A percentile compares a stretch with the other conserved stretches of the same genome.
phyloP scores from a whole-genome alignment of 2,888 invertebrate species.

The Drosophila maculinotata region DNA sequence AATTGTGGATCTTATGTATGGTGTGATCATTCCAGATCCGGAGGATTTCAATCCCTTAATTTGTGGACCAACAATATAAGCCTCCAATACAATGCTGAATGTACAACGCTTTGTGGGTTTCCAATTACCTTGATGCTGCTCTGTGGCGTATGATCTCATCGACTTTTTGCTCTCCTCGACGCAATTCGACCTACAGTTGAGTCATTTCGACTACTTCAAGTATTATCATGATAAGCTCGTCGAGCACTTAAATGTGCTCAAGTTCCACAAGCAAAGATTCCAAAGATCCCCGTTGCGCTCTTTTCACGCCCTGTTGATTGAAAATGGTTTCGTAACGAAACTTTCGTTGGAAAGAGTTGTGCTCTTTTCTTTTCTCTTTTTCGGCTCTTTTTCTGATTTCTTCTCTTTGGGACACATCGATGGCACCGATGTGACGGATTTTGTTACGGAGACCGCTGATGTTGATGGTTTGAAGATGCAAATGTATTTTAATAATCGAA shows the following conservation, averaged over 20 bases:
- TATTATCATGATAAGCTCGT: constrained; percentile 73
- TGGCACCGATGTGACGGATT: constrained; percentile 58
- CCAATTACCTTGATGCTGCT: constrained; percentile 69
- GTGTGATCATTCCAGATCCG: constrained; percentile 41
- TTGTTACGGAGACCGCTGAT: constrained; percentile 47
- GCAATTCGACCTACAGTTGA: constrained; percentile 64
- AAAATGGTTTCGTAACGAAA: constrained; percentile 68
- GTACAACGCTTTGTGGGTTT: constrained; percentile 67
- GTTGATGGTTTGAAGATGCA: constrained; percentile 46
- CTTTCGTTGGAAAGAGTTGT: constrained; percentile 59
- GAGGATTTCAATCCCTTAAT: constrained; percentile 76
- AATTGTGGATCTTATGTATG: constrained; percentile 31
- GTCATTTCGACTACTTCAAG: constrained; percentile 78
- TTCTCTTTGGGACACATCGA: constrained; percentile 12
- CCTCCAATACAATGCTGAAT: constrained; percentile 70
- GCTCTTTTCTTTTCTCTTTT: neutral
- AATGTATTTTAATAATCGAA: constrained; percentile 64
- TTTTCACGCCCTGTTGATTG: constrained; percentile 67
- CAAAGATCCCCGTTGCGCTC: constrained; percentile 63
- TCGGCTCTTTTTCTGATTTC: constrained; percentile 7
- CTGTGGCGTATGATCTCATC: constrained; percentile 73
- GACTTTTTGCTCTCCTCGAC: constrained; percentile 77
- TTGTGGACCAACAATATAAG: constrained; percentile 80
- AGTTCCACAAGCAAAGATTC: constrained; percentile 61
- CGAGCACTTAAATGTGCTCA: constrained; percentile 63